These are phyloP conservation scores for Cyclopterus lumpus DNA, from an alignment of 2,797 vertebrate species.

Conservation along the genomic window DNA sequence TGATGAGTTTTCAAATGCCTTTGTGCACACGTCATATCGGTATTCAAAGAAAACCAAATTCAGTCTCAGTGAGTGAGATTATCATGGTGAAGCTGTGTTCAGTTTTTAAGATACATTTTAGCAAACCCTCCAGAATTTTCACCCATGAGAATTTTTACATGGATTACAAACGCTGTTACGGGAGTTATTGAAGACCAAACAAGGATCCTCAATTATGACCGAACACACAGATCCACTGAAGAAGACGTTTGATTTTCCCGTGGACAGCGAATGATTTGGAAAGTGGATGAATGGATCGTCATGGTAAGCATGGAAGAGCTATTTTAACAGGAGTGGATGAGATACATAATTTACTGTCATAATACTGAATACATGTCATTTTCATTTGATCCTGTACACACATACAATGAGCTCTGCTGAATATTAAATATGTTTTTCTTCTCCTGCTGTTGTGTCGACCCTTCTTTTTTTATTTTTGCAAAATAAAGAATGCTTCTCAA, in stretches of 20 bases:
- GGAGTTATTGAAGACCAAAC: conserved; percentile 29
- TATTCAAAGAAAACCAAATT: background rate
- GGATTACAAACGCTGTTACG: conserved; percentile 8
- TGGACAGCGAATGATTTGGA: background rate
- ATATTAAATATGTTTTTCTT: conserved; percentile 52
- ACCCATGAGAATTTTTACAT: conserved; percentile 22
- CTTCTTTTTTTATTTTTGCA: conserved; percentile 37
- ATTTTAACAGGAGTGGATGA: background rate
- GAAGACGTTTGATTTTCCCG: conserved; percentile 33
- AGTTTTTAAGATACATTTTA: background rate
- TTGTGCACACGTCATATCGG: background rate
- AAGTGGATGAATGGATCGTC: conserved; percentile 8
- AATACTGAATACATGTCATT: background rate
- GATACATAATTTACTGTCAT: background rate
- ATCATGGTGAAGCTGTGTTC: background rate
- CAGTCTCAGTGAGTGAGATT: background rate
- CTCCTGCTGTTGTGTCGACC: conserved; percentile 21
- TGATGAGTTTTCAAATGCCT: background rate
- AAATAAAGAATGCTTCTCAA: conserved; percentile 5
- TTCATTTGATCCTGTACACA: conserved; percentile 12
- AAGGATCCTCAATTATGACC: background rate
- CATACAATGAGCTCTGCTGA: conserved; percentile 5
- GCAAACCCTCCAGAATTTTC: conserved; percentile 20
- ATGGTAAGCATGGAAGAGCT: conserved; percentile 67
- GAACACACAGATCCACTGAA: conserved; percentile 6